phyloP scores from a whole-genome alignment of 2,888 invertebrate genomes.

The Drosophila mimetica region DNA sequence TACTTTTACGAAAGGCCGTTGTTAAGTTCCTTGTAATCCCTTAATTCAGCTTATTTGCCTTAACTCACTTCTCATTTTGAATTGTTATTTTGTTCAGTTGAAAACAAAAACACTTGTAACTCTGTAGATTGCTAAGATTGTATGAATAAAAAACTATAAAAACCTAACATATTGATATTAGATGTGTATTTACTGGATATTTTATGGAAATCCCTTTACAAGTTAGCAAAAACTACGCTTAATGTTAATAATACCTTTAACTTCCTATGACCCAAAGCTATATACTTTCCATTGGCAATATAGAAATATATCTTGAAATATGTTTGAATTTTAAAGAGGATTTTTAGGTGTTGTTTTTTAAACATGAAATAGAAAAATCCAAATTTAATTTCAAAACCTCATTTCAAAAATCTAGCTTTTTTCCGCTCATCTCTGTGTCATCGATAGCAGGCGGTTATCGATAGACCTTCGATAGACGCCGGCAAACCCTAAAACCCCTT shows the following conservation, averaged over 20 bases:
- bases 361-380: no score
- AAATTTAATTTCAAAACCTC: no score
- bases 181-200: no score
- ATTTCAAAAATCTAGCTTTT: not conserved
- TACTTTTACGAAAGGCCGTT: not conserved
- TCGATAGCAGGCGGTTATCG: constrained; percentile 8
- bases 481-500: constrained; percentile 10
- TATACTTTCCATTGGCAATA: not conserved
- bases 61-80: not conserved
- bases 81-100: not conserved
- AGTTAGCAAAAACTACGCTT: not conserved
- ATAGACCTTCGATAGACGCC: constrained; percentile 21
- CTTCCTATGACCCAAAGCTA: no score
- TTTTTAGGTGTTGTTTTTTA: no score
- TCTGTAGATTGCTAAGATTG: constrained; percentile 1
- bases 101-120: not conserved
- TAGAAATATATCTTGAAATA: not conserved
- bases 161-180: not conserved
- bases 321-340: no score
- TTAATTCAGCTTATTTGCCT: not conserved
- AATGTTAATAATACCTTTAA: not conserved
- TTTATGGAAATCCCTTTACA: no score
- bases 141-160: not conserved
- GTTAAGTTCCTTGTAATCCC: not conserved
- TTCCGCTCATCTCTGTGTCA: not conserved